Base-by-base conservation (phyloP, 2,888 invertebrate species). In the Perithous albicinctus region DNA sequence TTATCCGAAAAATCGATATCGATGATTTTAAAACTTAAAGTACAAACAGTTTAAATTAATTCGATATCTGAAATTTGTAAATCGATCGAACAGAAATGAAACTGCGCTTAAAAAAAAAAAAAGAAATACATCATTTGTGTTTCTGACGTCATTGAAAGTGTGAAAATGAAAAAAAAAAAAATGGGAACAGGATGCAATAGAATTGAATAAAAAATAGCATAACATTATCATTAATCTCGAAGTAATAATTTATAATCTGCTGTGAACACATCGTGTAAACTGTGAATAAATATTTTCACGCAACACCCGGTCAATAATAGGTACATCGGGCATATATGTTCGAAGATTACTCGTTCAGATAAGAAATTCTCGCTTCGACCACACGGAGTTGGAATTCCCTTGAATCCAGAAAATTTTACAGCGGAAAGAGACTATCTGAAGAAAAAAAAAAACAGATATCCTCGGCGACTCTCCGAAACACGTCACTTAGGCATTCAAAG, bases 281-380 rank as follows among this genome's bases (percentile, higher is more conserved):
- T 3, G 2, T 23, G 20, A 18, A 51, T 23, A 18, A 2, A 23
- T 20, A 8, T 18, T n/a, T 51, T 23, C n/a, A n/a, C 23, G 8
- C 23, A 20, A 0, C 10, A 23, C 1, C 10, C 46, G 46, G 46
- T 51, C 48, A 51, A 18, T 51, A 20, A 51, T 23, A 23, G 23
- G 48, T 51, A 23, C 48, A 51, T 0, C 48, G 8, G 1, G 8
- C 48, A 23, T 51, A 20, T 51, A 8, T 8, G 48, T 6, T 4
- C n/a, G 29, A 29, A 41, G 10, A 41, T 2, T 41, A 41, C 26
- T 0, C 10, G n/a, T 51, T 10, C 1, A 1, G 29, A 54, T 54
- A n/a, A 29, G 23, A 23, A 51, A 51, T 54, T n/a, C 54, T n/a
- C 29, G 54, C 12, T 54, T 29, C 29, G 54, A n/a, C 29, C n/a